phyloP scores from a whole-genome alignment of 2,113 vertebrate genomes.

The Phasianus colchicus region DNA sequence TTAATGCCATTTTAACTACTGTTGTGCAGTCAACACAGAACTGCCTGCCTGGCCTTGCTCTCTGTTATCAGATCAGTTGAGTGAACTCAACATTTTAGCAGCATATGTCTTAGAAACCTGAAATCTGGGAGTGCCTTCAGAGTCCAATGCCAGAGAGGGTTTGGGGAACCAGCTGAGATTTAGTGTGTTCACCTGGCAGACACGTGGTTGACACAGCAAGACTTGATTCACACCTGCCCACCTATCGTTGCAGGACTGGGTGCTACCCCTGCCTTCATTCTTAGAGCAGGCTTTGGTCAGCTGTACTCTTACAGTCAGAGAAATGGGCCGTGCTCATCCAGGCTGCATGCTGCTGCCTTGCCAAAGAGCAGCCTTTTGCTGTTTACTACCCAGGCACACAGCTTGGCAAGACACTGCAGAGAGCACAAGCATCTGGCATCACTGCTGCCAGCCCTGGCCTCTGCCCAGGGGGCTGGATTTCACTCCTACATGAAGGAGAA shows the following conservation, averaged over 20 bases:
- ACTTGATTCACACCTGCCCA: not conserved
- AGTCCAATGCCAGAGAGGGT: not conserved
- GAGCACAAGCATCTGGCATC: not conserved
- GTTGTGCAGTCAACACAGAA: not conserved
- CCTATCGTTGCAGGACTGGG: not conserved
- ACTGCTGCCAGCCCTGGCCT: not conserved
- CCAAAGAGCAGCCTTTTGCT: not conserved
- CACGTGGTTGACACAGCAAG: not conserved
- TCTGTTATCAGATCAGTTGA: not conserved
- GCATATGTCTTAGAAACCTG: not conserved
- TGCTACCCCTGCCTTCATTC: not conserved
- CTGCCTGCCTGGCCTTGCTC: not conserved
- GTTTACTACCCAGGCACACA: conserved; percentile 1
- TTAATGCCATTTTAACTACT: not conserved
- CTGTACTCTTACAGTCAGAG: not conserved
- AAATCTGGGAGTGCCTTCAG: not conserved
- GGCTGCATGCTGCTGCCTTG: not conserved
- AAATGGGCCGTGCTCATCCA: not conserved
- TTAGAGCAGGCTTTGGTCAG: not conserved
- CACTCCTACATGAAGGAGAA: conserved; percentile 22
- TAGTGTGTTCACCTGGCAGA: not conserved
- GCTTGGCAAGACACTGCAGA: not conserved
- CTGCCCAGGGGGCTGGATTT: conserved; percentile 50
- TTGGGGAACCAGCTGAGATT: not conserved
- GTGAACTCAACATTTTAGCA: not conserved